Evolutionary conservation across 2,113 vertebrate species (phyloP), one percentile per base, ranked within the genome.

Genomic region (Helogale parvula): DNA sequence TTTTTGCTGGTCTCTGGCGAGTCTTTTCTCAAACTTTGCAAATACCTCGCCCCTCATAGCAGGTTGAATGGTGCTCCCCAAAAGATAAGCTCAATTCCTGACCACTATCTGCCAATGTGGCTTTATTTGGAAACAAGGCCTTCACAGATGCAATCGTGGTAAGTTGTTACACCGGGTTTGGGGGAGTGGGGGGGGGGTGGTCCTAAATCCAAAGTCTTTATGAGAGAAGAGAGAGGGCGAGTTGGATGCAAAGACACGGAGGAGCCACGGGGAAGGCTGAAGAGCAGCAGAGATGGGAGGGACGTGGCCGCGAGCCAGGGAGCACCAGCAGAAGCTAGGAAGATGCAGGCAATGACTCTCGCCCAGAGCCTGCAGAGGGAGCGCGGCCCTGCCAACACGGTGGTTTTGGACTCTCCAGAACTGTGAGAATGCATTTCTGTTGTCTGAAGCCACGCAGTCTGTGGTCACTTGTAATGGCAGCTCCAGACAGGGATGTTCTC

Each of bases 351-450:
- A 8, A 47, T 31, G 33, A 25, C 16, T 23, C 50, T 25, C 35
- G 23, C 60, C 66, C 3, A 7, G 60, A 12, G 16, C 50, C 54
- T 38, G 54, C 72, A 14, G 10, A 54, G 80, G 12, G 38, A 25
- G 17, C 31, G 0, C 0, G 12, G 16, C 45, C 57, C 12, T 6
- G 19, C 7, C 21, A 3, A 25, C 35, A 68, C 17, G 5, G 17
- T 41, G 47, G 25, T 21, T 54, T 66, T 29, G 35, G 38, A 63
- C n/a, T 76, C 72, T 79, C 19, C 33, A 80, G 65, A 72, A 33
- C 25, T 23, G 31, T 63, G 41, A 90, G 52, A 77, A 50, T 19
- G 14, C 0, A 23, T 13, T 21, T 79, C 41, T 84, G 31, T 19
- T 90, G 60, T 72, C 89, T 68, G 23, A 81, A 74, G 21, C 60